Percentiles rank a stretch among this genome's conserved stretches.
These are phyloP conservation scores for Sclerurus mexicanus DNA, from an alignment of 2,113 vertebrate genomes.

Conservation along the genomic window DNA sequence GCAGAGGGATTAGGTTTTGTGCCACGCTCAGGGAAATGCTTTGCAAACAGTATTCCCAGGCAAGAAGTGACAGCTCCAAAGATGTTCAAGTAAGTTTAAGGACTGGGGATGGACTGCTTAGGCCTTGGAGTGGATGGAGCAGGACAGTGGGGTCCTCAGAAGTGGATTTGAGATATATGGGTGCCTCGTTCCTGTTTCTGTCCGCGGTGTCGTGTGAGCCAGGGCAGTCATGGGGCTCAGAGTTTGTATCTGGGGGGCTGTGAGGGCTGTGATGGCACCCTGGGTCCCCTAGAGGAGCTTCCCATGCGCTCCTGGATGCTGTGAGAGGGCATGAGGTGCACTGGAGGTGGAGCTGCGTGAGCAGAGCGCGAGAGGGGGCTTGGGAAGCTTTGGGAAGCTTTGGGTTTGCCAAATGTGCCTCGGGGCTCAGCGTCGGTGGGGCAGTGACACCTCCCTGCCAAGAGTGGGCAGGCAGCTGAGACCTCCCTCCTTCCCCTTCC, in stretches of 20 bases:
- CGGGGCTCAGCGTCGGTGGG: accelerated
- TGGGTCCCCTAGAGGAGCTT: accelerated
- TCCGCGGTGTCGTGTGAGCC: not conserved
- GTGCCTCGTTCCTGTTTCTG: not conserved
- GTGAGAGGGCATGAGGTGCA: accelerated
- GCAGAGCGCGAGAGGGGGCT: not conserved
- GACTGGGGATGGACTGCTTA: not conserved
- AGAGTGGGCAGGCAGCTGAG: not conserved
- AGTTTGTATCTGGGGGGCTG: not conserved
- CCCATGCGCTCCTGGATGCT: not conserved
- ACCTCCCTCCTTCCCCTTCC: not conserved
- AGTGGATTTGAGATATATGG: accelerated
- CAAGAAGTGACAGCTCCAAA: accelerated
- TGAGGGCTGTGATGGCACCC: not conserved
- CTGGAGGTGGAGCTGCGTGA: not conserved
- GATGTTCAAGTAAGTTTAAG: not conserved
- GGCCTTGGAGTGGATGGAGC: not conserved
- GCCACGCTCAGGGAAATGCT: not conserved
- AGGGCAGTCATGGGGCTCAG: not conserved
- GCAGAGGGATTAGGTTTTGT: not conserved
- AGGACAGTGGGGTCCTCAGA: not conserved
- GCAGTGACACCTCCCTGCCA: not conserved
- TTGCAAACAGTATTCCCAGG: not conserved
- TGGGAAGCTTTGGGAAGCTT: not conserved
- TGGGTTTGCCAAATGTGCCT: not conserved